Evolutionary conservation across 2,797 vertebrate species (phyloP).

Genomic region (Clarias platycephalus): DNA sequence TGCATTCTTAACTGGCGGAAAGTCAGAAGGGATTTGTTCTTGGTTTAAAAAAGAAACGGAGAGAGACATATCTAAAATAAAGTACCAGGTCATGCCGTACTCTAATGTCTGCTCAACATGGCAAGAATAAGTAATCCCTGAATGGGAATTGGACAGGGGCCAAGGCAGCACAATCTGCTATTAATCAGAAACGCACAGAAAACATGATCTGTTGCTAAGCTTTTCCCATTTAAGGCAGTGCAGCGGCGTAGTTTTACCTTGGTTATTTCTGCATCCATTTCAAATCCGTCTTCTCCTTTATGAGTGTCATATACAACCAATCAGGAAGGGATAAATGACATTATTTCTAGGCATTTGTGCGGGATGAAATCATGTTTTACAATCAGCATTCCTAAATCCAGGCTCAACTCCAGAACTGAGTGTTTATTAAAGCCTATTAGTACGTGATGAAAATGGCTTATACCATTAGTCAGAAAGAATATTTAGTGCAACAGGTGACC

Average conservation of each 20-base stretch:
- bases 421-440: background rate
- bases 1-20: conserved; percentile 38
- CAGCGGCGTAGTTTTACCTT: conserved; percentile 65
- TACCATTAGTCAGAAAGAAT: background rate
- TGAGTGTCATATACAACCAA: conserved; percentile 42
- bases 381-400: background rate
- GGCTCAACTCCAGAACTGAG: background rate
- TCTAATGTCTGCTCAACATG: conserved; percentile 49
- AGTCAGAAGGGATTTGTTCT: conserved; percentile 48
- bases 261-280: conserved; percentile 66
- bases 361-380: background rate
- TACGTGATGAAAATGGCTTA: background rate
- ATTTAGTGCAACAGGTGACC: background rate
- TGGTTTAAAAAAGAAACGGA: conserved; percentile 37
- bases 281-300: conserved; percentile 46
- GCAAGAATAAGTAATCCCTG: conserved; percentile 61
- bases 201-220: conserved; percentile 66
- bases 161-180: conserved; percentile 73
- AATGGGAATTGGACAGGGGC: conserved; percentile 66
- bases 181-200: conserved; percentile 77
- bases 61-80: conserved; percentile 59
- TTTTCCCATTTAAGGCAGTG: conserved; percentile 82
- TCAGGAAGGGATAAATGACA: conserved; percentile 22
- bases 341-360: conserved; percentile 26
- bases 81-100: conserved; percentile 54